Conservation (phyloP, 2,888 invertebrate species). For the Tubiluchus corallicola region DNA sequence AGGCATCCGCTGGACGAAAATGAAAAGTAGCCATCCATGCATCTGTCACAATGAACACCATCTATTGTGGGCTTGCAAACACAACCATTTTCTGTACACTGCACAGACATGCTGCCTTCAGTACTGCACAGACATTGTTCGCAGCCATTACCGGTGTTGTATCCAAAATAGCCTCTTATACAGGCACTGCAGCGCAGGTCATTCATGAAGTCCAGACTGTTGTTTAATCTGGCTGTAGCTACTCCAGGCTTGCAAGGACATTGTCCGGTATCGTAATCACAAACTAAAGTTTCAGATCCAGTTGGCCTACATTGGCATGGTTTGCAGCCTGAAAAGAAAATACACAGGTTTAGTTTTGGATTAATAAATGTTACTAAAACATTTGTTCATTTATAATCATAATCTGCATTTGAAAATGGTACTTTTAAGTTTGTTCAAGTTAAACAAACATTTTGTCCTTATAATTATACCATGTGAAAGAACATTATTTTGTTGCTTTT, state of each 20-base stretch:
- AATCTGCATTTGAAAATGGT: no score
- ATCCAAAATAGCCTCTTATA: background rate
- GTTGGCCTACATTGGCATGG: background rate
- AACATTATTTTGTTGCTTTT: no score
- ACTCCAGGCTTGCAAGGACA: background rate
- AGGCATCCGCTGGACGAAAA: background rate
- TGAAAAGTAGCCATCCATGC: background rate
- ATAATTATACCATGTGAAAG: no score
- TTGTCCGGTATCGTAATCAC: background rate
- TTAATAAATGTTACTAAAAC: no score
- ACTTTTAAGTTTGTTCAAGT: no score
- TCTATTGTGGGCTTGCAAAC: slow-evolving; percentile 1
- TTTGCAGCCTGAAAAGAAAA: no score
- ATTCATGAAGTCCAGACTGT: background rate
- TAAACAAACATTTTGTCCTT: no score
- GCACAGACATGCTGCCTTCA: background rate
- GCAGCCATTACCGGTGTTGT: background rate
- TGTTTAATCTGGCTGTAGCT: background rate
- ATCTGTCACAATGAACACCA: background rate
- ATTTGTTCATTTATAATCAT: no score
- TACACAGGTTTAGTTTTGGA: no score
- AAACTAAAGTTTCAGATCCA: background rate
- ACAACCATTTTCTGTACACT: background rate
- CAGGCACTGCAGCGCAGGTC: background rate
- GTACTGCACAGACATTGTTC: background rate